Percentiles rank a stretch among this genome's conserved stretches.
These are phyloP conservation scores for Apoda limacodes DNA, from an alignment of 2,888 invertebrate genomes.

Conservation along the genomic window DNA sequence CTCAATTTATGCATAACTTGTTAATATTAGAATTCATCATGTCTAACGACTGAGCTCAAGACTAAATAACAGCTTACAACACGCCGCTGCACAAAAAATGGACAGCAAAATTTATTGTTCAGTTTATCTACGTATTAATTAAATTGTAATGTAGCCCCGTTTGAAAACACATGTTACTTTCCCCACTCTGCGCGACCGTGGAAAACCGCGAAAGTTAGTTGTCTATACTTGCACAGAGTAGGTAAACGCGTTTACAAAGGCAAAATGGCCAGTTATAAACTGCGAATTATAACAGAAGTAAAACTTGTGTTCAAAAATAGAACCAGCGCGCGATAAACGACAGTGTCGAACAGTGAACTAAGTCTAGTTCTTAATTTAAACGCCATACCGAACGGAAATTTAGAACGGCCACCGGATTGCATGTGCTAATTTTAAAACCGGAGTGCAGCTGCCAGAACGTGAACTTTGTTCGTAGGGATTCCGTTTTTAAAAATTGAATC, in stretches of 20 bases:
- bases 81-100: background rate
- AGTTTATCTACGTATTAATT: background rate
- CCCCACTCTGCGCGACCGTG: conserved; percentile 42
- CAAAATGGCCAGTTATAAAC: conserved; percentile 16
- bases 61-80: too few relatives aligned
- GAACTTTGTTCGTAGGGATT: conserved; percentile 55
- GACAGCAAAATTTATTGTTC: too few relatives aligned
- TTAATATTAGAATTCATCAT: too few relatives aligned
- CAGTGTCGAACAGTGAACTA: conserved; percentile 62
- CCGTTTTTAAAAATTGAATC: too few relatives aligned
- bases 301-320: conserved; percentile 44
- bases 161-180: too few relatives aligned
- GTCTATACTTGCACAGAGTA: conserved; percentile 24
- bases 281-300: conserved; percentile 23
- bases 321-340: conserved; percentile 54
- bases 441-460: conserved; percentile 54
- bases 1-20: too few relatives aligned
- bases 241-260: too few relatives aligned
- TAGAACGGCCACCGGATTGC: conserved; percentile 63
- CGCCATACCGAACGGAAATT: conserved; percentile 61
- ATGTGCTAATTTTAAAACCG: conserved; percentile 52
- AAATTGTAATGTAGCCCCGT: too few relatives aligned
- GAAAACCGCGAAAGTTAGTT: conserved; percentile 59
- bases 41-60: too few relatives aligned
- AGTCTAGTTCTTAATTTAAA: conserved; percentile 59